These are phyloP conservation scores for Acronicta psi DNA, from an alignment of 2,888 invertebrate species.

Conservation along the genomic window DNA sequence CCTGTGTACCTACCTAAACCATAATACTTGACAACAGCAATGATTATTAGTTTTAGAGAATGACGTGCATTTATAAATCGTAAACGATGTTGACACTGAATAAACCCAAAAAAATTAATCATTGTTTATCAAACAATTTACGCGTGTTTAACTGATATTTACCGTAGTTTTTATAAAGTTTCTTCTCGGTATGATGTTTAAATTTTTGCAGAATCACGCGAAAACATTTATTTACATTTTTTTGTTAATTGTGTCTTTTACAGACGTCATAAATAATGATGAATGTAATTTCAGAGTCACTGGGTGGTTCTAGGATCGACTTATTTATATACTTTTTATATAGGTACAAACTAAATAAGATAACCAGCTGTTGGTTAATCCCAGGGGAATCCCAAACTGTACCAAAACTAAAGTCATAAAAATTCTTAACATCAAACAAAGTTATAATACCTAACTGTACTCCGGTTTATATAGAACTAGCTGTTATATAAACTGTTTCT, in stretches of 20 bases:
- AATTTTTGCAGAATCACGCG: constrained; percentile 6
- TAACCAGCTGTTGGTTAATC: too few species aligned
- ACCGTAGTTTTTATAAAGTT: neutral
- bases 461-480: too few species aligned
- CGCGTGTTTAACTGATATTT: constrained; percentile 13
- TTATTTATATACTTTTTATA: too few species aligned
- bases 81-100: neutral
- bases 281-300: too few species aligned
- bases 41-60: neutral
- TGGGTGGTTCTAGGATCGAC: too few species aligned
- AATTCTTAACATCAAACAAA: too few species aligned
- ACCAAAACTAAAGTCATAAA: too few species aligned
- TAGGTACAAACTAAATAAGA: too few species aligned
- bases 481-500: too few species aligned
- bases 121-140: constrained; percentile 14
- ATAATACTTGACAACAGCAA: neutral
- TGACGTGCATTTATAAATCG: neutral
- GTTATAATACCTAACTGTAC: too few species aligned
- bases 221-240: constrained; percentile 11
- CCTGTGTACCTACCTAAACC: too few species aligned
- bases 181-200: neutral
- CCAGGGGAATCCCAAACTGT: too few species aligned
- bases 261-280: neutral
- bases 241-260: constrained; percentile 11
- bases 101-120: constrained; percentile 1